These are phyloP conservation scores for Macropodus opercularis DNA, from an alignment of 2,797 vertebrate genomes.

Conservation along the genomic window DNA sequence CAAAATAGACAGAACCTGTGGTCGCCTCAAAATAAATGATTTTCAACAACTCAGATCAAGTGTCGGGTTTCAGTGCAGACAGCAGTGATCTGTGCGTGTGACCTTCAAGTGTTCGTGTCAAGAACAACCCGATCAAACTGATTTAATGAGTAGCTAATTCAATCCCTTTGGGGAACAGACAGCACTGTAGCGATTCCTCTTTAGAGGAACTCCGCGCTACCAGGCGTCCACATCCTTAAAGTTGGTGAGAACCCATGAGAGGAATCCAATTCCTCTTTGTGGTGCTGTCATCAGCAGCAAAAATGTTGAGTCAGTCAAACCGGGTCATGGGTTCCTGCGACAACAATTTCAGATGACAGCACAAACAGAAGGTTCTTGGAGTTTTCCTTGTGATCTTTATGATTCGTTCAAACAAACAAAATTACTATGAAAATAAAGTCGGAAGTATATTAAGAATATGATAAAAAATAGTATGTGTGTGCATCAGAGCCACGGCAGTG, in stretches of 20 bases:
- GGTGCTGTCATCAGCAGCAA: conserved; percentile 66
- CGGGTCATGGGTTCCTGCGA: too few relatives aligned
- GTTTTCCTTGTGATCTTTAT: conserved; percentile 1
- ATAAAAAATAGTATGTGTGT: too few relatives aligned
- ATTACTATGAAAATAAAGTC: background rate
- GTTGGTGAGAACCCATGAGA: conserved; percentile 44
- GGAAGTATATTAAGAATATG: too few relatives aligned
- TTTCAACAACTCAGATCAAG: too few relatives aligned
- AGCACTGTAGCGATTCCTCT: conserved; percentile 35
- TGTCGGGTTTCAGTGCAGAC: too few relatives aligned
- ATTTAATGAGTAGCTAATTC: conserved; percentile 44
- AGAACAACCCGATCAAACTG: conserved; percentile 25
- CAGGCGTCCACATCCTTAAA: conserved; percentile 43
- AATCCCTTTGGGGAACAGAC: conserved; percentile 19
- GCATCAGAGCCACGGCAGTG: conserved; percentile 30
- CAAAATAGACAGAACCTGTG: too few relatives aligned
- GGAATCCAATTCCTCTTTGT: conserved; percentile 69
- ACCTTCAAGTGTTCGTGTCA: conserved; percentile 20
- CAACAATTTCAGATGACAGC: background rate
- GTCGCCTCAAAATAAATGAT: too few relatives aligned
- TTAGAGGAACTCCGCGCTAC: conserved; percentile 55
- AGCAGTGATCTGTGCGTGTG: conserved; percentile 18
- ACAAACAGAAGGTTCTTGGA: background rate
- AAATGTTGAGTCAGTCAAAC: conserved; percentile 16
- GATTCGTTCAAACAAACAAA: background rate